Base-by-base conservation (phyloP, 2,113 vertebrate species). In the Haliaeetus leucogaster region DNA sequence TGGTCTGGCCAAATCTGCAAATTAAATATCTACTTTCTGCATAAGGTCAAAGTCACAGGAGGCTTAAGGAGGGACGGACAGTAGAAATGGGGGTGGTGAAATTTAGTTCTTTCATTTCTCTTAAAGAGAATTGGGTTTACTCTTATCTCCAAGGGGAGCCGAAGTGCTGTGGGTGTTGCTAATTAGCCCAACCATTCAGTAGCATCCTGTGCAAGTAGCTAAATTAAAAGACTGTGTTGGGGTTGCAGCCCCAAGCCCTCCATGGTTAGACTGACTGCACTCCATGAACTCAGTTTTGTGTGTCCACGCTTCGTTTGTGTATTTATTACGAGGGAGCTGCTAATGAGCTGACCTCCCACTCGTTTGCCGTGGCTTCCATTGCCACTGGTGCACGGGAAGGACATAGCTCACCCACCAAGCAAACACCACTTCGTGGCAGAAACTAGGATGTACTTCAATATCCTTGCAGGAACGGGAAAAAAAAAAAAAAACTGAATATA, bases 191-290 rank as follows among this genome's bases (percentile, higher is more conserved):
- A 40, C 23, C 4, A 1, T 5, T n/a, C 29, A 48, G 42, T 6
- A 22, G n/a, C 50, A 26, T 6, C 52, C 42, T 12, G 15, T 4
- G 29, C 10, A 1, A 58, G n/a, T 19, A 40, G n/a, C 50, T 58
- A 22, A 40, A 58, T 23, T n/a, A 42, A 76, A 56, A 58, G 14
- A 23, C 19, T 1, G 0, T 7, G 26, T 32, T 26, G 26, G 34
- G 48, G 13, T 20, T 26, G 47, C 56, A 45, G 30, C 47, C 47
- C 53, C 67, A 15, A 43, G 40, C 40, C 26, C 40, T 26, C 70
- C 34, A 5, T 0, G 4, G 40, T 45, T 21, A 32, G 34, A 45
- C 16, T 6, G 5, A 12, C 12, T 6, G 5, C 4, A 3, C 29
- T 27, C 26, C 3, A 0, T 11, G 34, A 65, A 10, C 26, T 34